A percentile compares a stretch with the other conserved stretches of the same genome.
These are phyloP conservation scores for Pinctada fucata DNA, from an alignment of 2,888 invertebrate species.

Conservation along the genomic window DNA sequence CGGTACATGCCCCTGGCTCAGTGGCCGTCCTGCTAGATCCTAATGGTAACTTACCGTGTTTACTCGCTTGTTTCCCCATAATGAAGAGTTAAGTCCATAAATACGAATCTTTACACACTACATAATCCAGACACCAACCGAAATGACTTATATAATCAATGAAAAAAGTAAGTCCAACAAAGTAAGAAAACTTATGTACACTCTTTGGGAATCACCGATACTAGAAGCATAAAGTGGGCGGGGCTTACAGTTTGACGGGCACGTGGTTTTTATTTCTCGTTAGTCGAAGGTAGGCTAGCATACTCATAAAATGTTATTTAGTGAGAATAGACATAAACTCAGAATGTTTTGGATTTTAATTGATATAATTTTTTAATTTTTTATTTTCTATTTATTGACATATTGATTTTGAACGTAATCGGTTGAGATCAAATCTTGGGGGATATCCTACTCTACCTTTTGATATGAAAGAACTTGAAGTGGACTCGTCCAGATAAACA, in stretches of 20 bases:
- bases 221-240: slow-evolving; percentile 15
- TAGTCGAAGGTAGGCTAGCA: too few relatives aligned
- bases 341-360: too few relatives aligned
- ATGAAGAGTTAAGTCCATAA: slow-evolving; percentile 46
- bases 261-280: slow-evolving; percentile 4
- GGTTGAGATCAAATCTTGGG: too few relatives aligned
- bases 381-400: too few relatives aligned
- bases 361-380: too few relatives aligned
- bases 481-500: slow-evolving; percentile 25
- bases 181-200: neutral
- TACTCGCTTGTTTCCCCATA: slow-evolving; percentile 69
- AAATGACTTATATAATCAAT: slow-evolving; percentile 3
- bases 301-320: too few relatives aligned
- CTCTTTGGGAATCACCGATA: slow-evolving; percentile 1
- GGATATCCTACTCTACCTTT: too few relatives aligned
- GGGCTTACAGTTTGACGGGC: slow-evolving; percentile 5
- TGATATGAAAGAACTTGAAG: neutral
- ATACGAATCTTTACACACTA: slow-evolving; percentile 1
- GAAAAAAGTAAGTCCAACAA: slow-evolving; percentile 12
- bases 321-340: too few relatives aligned
- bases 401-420: too few relatives aligned
- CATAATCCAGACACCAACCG: slow-evolving; percentile 4
- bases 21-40: neutral
- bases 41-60: slow-evolving; percentile 61
- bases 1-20: slow-evolving; percentile 3